These are phyloP conservation scores for Knipowitschia caucasica DNA, from an alignment of 2,797 vertebrate genomes.

Conservation along the genomic window DNA sequence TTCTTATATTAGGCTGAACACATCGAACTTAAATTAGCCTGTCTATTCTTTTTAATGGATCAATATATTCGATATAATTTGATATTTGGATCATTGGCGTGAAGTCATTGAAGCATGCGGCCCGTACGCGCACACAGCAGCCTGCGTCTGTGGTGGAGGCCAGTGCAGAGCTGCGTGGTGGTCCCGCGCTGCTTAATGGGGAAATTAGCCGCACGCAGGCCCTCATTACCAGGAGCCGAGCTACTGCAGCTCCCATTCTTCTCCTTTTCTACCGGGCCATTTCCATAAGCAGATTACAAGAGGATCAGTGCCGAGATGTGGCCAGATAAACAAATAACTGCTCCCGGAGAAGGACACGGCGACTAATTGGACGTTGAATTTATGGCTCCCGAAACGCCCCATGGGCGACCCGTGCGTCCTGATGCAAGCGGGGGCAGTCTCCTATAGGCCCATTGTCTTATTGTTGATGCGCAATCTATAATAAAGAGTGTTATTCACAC, in stretches of 20 bases:
- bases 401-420: slow-evolving; percentile 59
- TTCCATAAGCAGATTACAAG: slow-evolving; percentile 85
- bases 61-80: no score
- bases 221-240: slow-evolving; percentile 78
- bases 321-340: slow-evolving; percentile 82
- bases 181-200: slow-evolving; percentile 84
- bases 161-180: slow-evolving; percentile 75
- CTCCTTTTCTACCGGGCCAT: slow-evolving; percentile 60
- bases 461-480: no score
- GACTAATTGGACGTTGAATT: slow-evolving; percentile 78
- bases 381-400: slow-evolving; percentile 55
- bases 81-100: slow-evolving; percentile 5
- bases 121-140: slow-evolving; percentile 39
- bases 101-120: slow-evolving; percentile 43
- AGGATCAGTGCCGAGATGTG: slow-evolving; percentile 80
- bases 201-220: slow-evolving; percentile 77
- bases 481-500: no score
- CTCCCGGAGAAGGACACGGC: slow-evolving; percentile 65
- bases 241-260: slow-evolving; percentile 53
- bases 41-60: no score
- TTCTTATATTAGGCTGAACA: no score
- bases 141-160: slow-evolving; percentile 54
- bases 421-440: no score
- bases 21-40: no score
- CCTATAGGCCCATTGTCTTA: no score